Percentiles rank a stretch among this genome's conserved stretches.
Conservation (phyloP, 1,140 invertebrate genomes). For the Megathymus violae region DNA sequence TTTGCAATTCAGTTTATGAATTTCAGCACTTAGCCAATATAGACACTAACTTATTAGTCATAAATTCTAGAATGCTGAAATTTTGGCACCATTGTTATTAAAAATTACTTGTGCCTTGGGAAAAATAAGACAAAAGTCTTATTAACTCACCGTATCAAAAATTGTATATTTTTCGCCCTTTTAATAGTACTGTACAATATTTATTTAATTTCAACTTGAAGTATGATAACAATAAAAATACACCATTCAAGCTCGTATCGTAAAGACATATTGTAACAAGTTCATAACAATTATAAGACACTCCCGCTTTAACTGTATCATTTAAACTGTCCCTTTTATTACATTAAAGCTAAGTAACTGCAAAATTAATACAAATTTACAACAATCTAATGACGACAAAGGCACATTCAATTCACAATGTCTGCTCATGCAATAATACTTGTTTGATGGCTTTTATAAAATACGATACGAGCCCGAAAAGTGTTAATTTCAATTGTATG, state of each 20-base stretch:
- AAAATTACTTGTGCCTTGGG: conserved; percentile 22
- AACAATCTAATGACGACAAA: conserved; percentile 21
- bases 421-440: conserved; percentile 7
- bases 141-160: conserved; percentile 28
- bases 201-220: conserved; percentile 26
- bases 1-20: conserved; percentile 17
- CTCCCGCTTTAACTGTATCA: conserved; percentile 21
- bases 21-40: conserved; percentile 5
- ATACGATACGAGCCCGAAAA: conserved; percentile 23
- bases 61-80: conserved; percentile 20
- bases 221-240: conserved; percentile 27
- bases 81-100: conserved; percentile 27
- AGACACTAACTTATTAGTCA: conserved; percentile 4
- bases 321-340: conserved; percentile 3
- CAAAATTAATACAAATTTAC: conserved; percentile 15
- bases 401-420: conserved; percentile 14
- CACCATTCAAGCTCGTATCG: conserved; percentile 17
- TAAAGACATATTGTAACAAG: too few species aligned
- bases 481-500: conserved; percentile 27
- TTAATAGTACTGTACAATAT: conserved; percentile 26
- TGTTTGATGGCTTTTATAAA: conserved; percentile 16
- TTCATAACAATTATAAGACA: conserved; percentile 31
- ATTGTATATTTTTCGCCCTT: conserved; percentile 29
- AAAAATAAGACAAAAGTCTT: conserved; percentile 30
- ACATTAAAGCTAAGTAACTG: conserved; percentile 13